Conservation (phyloP, 2,113 vertebrate species). For the Labeo catla region DNA sequence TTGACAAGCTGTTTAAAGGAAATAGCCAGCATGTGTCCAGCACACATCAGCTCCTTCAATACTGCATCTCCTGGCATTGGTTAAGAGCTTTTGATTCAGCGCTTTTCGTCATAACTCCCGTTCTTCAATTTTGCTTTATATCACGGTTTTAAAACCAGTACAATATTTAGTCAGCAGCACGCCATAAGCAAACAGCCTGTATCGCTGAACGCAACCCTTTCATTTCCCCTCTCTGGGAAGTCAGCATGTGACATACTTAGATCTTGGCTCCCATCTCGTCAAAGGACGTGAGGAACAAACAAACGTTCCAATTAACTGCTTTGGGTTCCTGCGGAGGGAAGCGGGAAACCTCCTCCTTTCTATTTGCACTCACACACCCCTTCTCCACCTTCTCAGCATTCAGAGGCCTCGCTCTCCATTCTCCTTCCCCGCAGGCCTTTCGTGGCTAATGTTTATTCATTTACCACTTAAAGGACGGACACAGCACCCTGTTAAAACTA, state of each 20-base stretch:
- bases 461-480: constrained; percentile 74
- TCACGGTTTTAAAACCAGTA: neutral
- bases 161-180: neutral
- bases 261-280: constrained; percentile 76
- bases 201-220: constrained; percentile 65
- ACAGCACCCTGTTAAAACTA: constrained; percentile 72
- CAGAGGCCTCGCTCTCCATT: constrained; percentile 51
- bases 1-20: neutral
- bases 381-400: constrained; percentile 60
- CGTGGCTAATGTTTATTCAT: constrained; percentile 80
- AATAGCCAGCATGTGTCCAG: neutral
- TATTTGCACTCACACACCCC: constrained; percentile 51
- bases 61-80: neutral
- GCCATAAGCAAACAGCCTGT: neutral
- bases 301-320: constrained; percentile 80
- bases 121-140: neutral
- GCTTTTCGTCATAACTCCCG: neutral
- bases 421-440: constrained; percentile 63
- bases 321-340: constrained; percentile 74
- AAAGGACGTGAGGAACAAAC: constrained; percentile 76
- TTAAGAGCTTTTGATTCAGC: too few species aligned
- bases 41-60: neutral
- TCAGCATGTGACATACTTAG: constrained; percentile 77
- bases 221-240: constrained; percentile 67
- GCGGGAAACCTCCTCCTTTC: constrained; percentile 40